A percentile compares a stretch with the other conserved stretches of the same genome.
Evolutionary conservation across 2,888 invertebrate species (phyloP).

Genomic region (Callyntrura sp.): DNA sequence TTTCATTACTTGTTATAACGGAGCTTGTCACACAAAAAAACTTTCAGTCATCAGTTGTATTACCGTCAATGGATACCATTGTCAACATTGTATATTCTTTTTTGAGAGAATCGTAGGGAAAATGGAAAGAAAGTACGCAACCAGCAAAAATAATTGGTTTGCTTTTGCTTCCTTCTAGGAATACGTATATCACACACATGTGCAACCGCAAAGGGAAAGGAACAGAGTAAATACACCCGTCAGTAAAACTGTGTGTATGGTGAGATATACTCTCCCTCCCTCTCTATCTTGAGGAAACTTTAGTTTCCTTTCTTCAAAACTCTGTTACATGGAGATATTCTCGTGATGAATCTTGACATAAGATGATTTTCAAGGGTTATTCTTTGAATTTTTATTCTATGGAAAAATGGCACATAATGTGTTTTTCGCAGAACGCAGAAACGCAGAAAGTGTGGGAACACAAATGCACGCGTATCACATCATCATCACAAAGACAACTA

Average conservation of each 20-base stretch:
- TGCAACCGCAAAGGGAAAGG: neutral
- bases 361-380: slow-evolving; percentile 19
- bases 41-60: too few relatives aligned
- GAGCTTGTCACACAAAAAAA: too few relatives aligned
- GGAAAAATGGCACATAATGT: neutral
- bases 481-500: slow-evolving; percentile 13
- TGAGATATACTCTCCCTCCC: neutral
- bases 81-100: neutral
- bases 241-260: neutral
- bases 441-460: neutral
- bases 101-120: neutral
- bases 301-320: neutral
- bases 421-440: neutral
- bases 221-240: too few relatives aligned
- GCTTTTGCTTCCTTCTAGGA: neutral
- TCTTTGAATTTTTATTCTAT: neutral
- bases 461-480: neutral
- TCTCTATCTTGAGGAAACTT: neutral
- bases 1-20: too few relatives aligned
- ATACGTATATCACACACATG: neutral
- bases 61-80: neutral
- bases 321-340: neutral
- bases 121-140: neutral
- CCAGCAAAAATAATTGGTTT: too few relatives aligned
- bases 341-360: slow-evolving; percentile 2